Conservation (phyloP, 2,113 vertebrate species). For the Numenius arquata region DNA sequence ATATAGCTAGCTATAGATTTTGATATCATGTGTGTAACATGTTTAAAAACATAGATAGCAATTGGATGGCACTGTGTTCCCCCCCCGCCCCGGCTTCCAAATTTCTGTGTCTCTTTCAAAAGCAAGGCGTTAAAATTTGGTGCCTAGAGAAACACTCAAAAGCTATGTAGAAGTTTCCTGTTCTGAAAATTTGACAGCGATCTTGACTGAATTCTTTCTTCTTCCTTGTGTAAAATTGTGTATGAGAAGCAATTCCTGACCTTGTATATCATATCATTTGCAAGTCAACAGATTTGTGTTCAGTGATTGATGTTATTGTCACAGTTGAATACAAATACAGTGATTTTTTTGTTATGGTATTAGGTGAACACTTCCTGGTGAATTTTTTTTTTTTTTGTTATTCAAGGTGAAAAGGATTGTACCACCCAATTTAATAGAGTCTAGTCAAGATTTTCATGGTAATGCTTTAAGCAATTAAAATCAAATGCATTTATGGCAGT, state of each 20-base stretch:
- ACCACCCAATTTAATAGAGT: neutral
- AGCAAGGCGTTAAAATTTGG: neutral
- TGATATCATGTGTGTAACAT: neutral
- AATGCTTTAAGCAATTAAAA: neutral
- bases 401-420: neutral
- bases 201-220: neutral
- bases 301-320: neutral
- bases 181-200: neutral
- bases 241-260: neutral
- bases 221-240: neutral
- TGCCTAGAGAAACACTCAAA: neutral
- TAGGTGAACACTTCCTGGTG: neutral
- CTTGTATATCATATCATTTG: neutral
- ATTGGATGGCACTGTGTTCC: neutral
- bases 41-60: neutral
- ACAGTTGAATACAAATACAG: neutral
- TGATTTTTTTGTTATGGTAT: neutral
- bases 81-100: neutral
- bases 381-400: neutral
- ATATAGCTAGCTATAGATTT: neutral
- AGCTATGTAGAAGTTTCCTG: neutral
- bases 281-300: neutral
- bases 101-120: neutral
- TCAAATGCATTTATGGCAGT: neutral
- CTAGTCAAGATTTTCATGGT: neutral